Conservation (phyloP, 2,797 vertebrate species). For the Coracias cyanogaster region DNA sequence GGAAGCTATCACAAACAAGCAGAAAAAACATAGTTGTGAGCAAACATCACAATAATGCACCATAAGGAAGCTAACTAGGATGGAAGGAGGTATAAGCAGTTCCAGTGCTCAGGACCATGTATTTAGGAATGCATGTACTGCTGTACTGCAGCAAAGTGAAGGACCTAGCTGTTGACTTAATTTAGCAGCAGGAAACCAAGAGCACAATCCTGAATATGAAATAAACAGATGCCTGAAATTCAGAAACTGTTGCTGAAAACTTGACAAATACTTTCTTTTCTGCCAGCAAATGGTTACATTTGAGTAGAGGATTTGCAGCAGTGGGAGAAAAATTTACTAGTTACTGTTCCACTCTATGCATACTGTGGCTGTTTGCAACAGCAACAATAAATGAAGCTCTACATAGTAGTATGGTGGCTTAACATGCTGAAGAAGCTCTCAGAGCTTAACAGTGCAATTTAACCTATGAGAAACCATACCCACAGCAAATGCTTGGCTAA, state of each 20-base stretch:
- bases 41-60: neutral
- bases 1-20: neutral
- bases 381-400: neutral
- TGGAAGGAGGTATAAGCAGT: neutral
- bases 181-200: neutral
- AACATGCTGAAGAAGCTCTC: neutral
- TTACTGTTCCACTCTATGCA: neutral
- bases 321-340: neutral
- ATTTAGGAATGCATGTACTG: neutral
- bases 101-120: neutral
- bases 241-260: neutral
- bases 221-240: constrained; percentile 17
- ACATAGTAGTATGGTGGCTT: neutral
- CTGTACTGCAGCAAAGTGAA: neutral
- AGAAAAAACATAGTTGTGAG: neutral
- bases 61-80: neutral
- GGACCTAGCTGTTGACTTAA: neutral
- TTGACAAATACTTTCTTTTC: neutral
- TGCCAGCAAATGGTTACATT: neutral
- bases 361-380: neutral
- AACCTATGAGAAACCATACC: neutral
- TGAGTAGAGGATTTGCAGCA: neutral
- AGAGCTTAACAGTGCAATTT: neutral
- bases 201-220: neutral
- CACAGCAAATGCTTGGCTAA: neutral